Percentiles rank a stretch among this genome's conserved stretches.
phyloP scores from a whole-genome alignment of 2,888 invertebrate species.

The Germaria angustata region DNA sequence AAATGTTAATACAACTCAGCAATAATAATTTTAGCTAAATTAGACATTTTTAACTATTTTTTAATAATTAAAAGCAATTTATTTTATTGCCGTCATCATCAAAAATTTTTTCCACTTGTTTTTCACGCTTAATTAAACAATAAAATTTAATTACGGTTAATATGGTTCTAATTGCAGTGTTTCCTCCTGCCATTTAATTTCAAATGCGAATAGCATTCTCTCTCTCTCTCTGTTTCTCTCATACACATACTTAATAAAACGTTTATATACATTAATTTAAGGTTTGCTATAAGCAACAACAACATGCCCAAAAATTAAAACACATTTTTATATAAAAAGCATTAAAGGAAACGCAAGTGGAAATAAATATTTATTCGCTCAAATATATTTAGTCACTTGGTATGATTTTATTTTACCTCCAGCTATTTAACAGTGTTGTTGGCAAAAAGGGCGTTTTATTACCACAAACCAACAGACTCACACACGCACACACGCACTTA shows the following conservation, averaged over 20 bases:
- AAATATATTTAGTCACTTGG: constrained; percentile 2
- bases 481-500: constrained; percentile 8
- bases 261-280: not conserved
- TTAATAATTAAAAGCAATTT: constrained; percentile 33
- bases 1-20: no score
- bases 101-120: constrained; percentile 54
- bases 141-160: constrained; percentile 80
- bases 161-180: constrained; percentile 80
- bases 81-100: constrained; percentile 24
- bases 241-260: not conserved
- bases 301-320: no score
- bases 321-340: constrained; percentile 7
- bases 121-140: constrained; percentile 80
- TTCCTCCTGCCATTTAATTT: constrained; percentile 71
- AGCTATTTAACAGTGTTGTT: not conserved
- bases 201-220: not conserved
- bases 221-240: not conserved
- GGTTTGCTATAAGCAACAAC: not conserved
- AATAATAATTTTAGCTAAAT: no score
- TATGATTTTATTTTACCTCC: not conserved
- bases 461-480: constrained; percentile 1
- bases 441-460: constrained; percentile 53
- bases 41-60: not conserved
- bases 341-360: constrained; percentile 19
- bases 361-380: constrained; percentile 25